A percentile compares a stretch with the other conserved stretches of the same genome.
phyloP scores from a whole-genome alignment of 2,797 vertebrate species.

The Labroides dimidiatus region DNA sequence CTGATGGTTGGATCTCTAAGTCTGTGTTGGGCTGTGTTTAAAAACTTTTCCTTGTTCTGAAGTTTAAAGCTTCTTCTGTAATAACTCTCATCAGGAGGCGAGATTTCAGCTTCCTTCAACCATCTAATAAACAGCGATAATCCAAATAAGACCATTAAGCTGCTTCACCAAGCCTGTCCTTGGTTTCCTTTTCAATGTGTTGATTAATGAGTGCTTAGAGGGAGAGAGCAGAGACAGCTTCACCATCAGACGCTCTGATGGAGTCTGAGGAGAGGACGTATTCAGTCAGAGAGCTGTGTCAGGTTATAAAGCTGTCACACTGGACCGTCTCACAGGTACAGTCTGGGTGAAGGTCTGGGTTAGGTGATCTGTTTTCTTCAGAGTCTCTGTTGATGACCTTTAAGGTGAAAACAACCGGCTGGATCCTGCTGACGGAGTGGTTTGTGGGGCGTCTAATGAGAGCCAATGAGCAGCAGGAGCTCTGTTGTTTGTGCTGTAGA shows the following conservation, averaged over 20 bases:
- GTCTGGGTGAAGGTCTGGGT: not conserved
- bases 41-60: not conserved
- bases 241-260: conserved; percentile 7
- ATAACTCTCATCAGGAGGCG: not conserved
- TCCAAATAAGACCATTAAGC: conserved; percentile 59
- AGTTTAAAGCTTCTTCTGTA: conserved; percentile 7
- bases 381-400: not conserved
- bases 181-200: conserved; percentile 55
- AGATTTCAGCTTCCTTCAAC: conserved; percentile 21
- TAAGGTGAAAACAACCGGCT: conserved; percentile 32
- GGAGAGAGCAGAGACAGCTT: conserved; percentile 41
- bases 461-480: conserved; percentile 52
- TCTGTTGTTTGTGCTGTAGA: conserved; percentile 13
- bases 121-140: conserved; percentile 60
- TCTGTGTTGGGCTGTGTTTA: not conserved
- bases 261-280: not conserved
- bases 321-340: not conserved
- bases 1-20: not conserved
- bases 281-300: not conserved
- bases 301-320: conserved; percentile 20
- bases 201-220: conserved; percentile 66
- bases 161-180: conserved; percentile 44
- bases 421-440: conserved; percentile 48
- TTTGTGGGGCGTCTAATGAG: conserved; percentile 35
- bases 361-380: not conserved